phyloP scores from a whole-genome alignment of 1,140 invertebrate species.

The Lanistes nyassanus region DNA sequence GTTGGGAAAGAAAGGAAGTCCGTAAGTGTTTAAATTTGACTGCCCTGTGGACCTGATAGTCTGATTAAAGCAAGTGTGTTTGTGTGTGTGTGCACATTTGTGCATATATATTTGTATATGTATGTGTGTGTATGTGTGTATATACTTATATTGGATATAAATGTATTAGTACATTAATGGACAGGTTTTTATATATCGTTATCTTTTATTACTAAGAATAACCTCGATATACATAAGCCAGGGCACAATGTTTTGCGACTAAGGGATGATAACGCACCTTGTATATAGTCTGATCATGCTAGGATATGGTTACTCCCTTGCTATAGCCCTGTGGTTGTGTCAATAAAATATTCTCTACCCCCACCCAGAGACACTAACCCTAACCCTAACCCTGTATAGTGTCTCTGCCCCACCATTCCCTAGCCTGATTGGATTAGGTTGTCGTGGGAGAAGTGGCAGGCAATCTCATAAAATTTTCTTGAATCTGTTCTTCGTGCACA shows the following conservation, averaged over 20 bases:
- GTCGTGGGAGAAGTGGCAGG: no score
- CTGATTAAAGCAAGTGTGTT: neutral
- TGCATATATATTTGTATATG: no score
- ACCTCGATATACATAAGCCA: neutral
- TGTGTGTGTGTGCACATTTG: conserved; percentile 15
- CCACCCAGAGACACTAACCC: no score
- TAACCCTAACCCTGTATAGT: no score
- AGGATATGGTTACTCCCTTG: conserved; percentile 11
- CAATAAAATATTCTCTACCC: neutral
- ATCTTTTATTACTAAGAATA: neutral
- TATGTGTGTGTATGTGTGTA: conserved; percentile 6
- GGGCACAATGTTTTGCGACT: neutral
- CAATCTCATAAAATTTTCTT: no score
- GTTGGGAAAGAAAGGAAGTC: no score
- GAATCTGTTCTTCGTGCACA: no score
- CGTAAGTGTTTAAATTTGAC: no score
- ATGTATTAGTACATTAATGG: neutral
- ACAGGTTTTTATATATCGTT: neutral
- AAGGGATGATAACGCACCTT: neutral
- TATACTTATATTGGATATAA: neutral
- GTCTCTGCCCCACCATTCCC: no score
- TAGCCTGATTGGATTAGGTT: no score
- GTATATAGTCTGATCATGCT: neutral
- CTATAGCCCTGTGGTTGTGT: neutral
- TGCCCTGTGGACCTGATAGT: no score